A percentile compares a stretch with the other conserved stretches of the same genome.
Evolutionary conservation across 2,797 vertebrate genomes (phyloP).

Genomic region (Periophthalmus magnuspinnatus): DNA sequence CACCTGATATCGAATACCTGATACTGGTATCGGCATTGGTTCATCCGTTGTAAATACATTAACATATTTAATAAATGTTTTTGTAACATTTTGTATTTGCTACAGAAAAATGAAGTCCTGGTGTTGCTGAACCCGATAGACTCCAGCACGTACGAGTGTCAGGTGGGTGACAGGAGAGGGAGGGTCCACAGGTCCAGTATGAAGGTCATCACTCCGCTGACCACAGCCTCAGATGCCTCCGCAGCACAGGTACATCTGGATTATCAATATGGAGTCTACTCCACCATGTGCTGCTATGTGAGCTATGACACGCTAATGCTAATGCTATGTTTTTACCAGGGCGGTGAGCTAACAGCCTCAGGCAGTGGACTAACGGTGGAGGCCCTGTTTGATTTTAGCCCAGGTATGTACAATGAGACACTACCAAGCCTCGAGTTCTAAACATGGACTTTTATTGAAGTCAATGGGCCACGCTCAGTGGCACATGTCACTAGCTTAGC

Average conservation of each 20-base stretch:
- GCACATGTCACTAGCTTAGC: too few relatives aligned
- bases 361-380: conserved; percentile 75
- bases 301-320: too few relatives aligned
- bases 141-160: conserved; percentile 79
- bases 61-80: too few relatives aligned
- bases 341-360: conserved; percentile 14
- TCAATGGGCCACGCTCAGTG: too few relatives aligned
- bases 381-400: conserved; percentile 84
- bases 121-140: conserved; percentile 76
- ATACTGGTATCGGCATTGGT: too few relatives aligned
- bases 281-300: background rate
- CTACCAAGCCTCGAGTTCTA: too few relatives aligned
- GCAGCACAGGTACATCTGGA: conserved; percentile 53
- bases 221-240: conserved; percentile 12
- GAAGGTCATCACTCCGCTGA: conserved; percentile 82
- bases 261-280: background rate
- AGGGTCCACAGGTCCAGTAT: conserved; percentile 75
- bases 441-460: too few relatives aligned
- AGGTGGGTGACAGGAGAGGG: conserved; percentile 75
- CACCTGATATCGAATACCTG: too few relatives aligned
- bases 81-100: conserved; percentile 2
- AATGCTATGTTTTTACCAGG: conserved; percentile 41
- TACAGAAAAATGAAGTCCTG: conserved; percentile 82
- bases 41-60: too few relatives aligned
- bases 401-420: conserved; percentile 49